Base-by-base conservation (phyloP, 2,113 vertebrate species). In the Clupea harengus region DNA sequence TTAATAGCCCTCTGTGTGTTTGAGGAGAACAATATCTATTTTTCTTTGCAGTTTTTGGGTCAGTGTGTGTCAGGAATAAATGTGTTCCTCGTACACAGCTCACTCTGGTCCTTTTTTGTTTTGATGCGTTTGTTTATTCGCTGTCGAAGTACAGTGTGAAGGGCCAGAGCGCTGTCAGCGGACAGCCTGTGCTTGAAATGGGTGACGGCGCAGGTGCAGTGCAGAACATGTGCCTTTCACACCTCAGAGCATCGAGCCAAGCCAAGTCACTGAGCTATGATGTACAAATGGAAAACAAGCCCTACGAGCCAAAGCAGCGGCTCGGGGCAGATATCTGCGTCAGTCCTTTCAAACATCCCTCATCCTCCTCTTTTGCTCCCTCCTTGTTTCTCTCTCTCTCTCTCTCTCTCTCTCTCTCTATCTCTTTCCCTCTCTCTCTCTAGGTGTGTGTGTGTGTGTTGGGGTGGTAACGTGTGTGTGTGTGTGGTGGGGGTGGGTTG, bases 231-330 rank as follows among this genome's bases (percentile, higher is more conserved):
- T 78, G 72, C 13, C 72, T 78, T 78, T 78, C 28, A 39, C 28
- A 78, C 9, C 72, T 39, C 32, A 39, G 72, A 78, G 28, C 28
- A 10, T 32, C 4, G 25, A 15, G 25, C 6, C 28, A 39, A 13
- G 72, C 2, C 6, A 5, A 78, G 72, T 78, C 72, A 78, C 25
- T 28, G 72, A 15, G 72, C 72, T 32, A 39, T 28, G 72, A 78
- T 39, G 39, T 78, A 78, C 72, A 78, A 78, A 78, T 78, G 72
- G 25, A 28, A 78, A 78, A 78, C 72, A 78, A 78, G 72, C 72
- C 72, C 72, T 78, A 5, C 11, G 9, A 78, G 72, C 72, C 72
- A 39, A 39, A 39, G 13, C 72, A 4, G 13, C 39, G 72, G 11
- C 72, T 39, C 25, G 39, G 72, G 10, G 39, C 28, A 17, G 72